These are phyloP conservation scores for Lanistes nyassanus DNA, from an alignment of 1,140 invertebrate genomes.

Conservation along the genomic window DNA sequence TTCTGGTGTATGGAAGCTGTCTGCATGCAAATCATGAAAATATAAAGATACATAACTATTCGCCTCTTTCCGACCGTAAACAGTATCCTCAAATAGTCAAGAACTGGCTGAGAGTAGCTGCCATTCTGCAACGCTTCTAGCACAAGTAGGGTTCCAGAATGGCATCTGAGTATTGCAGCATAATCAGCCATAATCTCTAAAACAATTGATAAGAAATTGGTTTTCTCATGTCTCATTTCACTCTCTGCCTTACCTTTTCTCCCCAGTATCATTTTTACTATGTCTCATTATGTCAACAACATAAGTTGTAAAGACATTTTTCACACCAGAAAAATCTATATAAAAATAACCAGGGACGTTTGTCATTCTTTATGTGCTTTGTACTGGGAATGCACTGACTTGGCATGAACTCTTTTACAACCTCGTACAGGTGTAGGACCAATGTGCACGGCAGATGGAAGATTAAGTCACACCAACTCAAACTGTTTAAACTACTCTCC, in stretches of 20 bases:
- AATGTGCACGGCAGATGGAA: no score
- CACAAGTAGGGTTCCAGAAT: neutral
- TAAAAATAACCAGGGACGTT: no score
- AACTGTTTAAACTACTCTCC: neutral
- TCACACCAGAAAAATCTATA: no score
- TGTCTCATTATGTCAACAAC: no score
- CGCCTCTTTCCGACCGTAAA: neutral
- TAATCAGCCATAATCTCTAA: neutral
- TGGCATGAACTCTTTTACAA: no score
- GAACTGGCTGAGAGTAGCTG: neutral
- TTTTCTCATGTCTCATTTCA: no score
- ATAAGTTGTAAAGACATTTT: no score
- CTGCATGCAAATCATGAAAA: conserved; percentile 40
- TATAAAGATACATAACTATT: neutral
- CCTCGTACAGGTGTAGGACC: no score
- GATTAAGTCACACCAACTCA: no score
- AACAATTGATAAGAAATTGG: neutral
- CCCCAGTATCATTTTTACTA: neutral
- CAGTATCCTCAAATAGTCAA: neutral
- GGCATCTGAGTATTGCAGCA: neutral
- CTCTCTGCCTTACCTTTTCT: no score
- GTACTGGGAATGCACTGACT: no score
- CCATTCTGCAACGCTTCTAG: neutral
- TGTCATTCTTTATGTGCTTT: no score
- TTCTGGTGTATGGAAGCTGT: conserved; percentile 65